Conservation (phyloP, 2,888 invertebrate genomes). For the Physocephala rufipes region DNA sequence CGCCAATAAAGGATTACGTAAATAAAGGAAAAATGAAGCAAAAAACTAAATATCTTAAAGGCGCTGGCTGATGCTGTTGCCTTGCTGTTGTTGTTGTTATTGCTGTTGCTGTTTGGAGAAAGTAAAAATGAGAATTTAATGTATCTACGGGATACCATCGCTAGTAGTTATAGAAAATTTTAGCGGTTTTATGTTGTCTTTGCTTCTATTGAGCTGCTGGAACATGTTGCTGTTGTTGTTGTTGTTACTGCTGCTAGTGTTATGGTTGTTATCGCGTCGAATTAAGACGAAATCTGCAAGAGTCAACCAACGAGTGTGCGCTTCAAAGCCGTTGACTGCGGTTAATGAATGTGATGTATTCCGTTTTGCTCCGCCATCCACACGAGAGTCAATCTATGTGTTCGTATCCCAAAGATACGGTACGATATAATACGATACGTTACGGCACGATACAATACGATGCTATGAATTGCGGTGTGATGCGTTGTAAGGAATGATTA, state of each 20-base stretch:
- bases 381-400: too few relatives aligned
- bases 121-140: slow-evolving; percentile 38
- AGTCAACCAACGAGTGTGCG: neutral
- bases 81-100: neutral
- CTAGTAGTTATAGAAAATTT: slow-evolving; percentile 16
- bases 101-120: slow-evolving; percentile 21
- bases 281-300: neutral
- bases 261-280: slow-evolving; percentile 5
- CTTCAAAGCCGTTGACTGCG: slow-evolving; percentile 26
- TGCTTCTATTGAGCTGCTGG: too few relatives aligned
- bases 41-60: too few relatives aligned
- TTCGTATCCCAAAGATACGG: too few relatives aligned
- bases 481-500: neutral
- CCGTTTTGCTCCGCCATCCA: too few relatives aligned
- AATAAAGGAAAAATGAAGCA: too few relatives aligned
- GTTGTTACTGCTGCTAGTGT: slow-evolving; percentile 12
- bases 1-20: too few relatives aligned
- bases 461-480: neutral
- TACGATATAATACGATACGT: too few relatives aligned
- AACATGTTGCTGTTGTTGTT: slow-evolving; percentile 20
- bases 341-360: neutral
- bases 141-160: slow-evolving; percentile 20
- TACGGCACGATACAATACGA: neutral
- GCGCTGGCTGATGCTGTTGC: too few relatives aligned
- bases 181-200: slow-evolving; percentile 10